A percentile compares a stretch with the other conserved stretches of the same genome.
Evolutionary conservation across 2,113 vertebrate species (phyloP).

Genomic region (Dasyprocta punctata): DNA sequence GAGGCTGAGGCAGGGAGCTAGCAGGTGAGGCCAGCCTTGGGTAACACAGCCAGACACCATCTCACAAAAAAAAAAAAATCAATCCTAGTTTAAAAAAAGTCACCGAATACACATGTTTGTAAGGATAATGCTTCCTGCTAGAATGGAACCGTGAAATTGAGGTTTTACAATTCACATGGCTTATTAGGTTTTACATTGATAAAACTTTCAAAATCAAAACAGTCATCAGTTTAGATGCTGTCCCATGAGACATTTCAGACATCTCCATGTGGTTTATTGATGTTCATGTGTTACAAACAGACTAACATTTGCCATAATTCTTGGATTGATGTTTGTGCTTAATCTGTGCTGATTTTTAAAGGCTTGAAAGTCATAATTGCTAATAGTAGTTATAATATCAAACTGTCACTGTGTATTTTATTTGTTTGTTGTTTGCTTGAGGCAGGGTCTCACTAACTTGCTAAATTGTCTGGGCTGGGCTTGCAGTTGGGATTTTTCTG

Average conservation of each 20-base stretch:
- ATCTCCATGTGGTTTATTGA: conserved; percentile 52
- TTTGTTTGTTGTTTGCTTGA: neutral
- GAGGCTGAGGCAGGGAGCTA: neutral
- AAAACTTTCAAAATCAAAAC: conserved; percentile 62
- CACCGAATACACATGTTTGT: conserved; percentile 11
- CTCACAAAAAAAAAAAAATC: neutral
- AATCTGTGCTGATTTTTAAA: conserved; percentile 34
- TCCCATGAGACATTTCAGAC: conserved; percentile 40
- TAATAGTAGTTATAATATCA: conserved; percentile 37
- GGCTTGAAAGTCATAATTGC: conserved; percentile 46
- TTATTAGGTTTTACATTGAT: conserved; percentile 65
- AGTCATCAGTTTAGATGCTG: conserved; percentile 35
- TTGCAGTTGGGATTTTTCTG: neutral
- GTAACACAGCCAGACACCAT: neutral
- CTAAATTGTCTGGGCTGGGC: neutral
- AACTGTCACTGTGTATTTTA: neutral
- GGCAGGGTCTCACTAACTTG: neutral
- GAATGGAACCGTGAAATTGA: neutral
- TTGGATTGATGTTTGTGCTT: conserved; percentile 57
- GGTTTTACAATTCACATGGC: conserved; percentile 27
- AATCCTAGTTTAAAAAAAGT: neutral
- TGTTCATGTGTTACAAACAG: conserved; percentile 42
- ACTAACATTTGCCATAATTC: conserved; percentile 20
- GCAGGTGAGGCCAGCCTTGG: neutral
- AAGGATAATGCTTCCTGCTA: neutral